Evolutionary conservation across 2,888 invertebrate genomes (phyloP), one percentile per base, ranked within the genome.

Genomic region (Coenonympha arcania): DNA sequence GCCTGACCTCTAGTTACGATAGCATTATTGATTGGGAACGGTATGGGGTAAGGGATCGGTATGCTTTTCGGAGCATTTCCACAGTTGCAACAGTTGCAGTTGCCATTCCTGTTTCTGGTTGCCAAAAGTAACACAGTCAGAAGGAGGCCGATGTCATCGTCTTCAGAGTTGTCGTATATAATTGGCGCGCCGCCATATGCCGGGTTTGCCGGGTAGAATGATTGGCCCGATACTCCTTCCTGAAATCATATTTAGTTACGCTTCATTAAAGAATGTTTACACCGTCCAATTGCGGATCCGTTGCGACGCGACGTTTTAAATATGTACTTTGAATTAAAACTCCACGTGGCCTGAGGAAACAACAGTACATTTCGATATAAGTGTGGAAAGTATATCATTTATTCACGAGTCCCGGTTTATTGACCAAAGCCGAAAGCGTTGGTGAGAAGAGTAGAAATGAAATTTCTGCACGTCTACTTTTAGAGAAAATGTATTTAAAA

Each of bases 21-120:
- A 0, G 74, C 65, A 40, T 64, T 73, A 44, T 71, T 76, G 0
- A 67, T 76, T 0, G 78, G 75, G 13, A 76, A 59, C 0, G 78
- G 70, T 49, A 79, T 73, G 0, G 79, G 79, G 41, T 67, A 77
- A 0, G 80, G 79, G 26, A 79, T 63, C 0, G 76, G 77, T 6
- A 77, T 64, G 16, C 60, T 71, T 28, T 61, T 64, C 8, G 60
- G 46, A 36, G 57, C 58, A 13, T 59, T 60, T 6, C 65, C 55
- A 48, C 68, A 68, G 19, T 59, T 59, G 46, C 73, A 64, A 20
- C 67, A 60, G 13, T 64, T 41, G 31, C 64, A 56, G 8, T 64
- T 60, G 37, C 50, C 48, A 42, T 67, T 64, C 26, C 61, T 63
- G 47, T 69, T 71, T 34, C 65, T 70, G 1, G 66, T 55, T 5